These are phyloP conservation scores for Magallana gigas DNA, from an alignment of 1,140 invertebrate species.

Conservation along the genomic window DNA sequence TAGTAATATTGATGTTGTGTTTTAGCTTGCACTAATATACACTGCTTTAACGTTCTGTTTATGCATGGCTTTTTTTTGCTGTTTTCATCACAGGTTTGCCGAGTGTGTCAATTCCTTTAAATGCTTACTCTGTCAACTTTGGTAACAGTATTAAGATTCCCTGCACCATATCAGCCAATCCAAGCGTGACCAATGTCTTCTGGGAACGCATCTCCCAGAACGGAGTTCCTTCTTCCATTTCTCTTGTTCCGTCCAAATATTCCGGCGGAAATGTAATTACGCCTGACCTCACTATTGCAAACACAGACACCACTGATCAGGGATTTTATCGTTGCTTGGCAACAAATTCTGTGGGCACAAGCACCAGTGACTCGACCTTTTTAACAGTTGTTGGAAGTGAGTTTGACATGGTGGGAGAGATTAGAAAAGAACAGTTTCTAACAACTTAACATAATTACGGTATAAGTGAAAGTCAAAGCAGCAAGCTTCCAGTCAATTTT, in stretches of 20 bases:
- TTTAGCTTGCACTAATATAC: not conserved
- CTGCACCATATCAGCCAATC: conserved; percentile 35
- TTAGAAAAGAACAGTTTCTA: too few species aligned
- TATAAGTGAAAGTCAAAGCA: too few species aligned
- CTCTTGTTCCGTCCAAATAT: conserved; percentile 36
- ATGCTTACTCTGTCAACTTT: conserved; percentile 31
- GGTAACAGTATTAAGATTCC: conserved; percentile 40
- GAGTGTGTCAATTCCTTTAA: conserved; percentile 7
- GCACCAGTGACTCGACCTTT: conserved; percentile 45
- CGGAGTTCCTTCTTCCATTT: not conserved
- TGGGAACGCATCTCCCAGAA: conserved; percentile 16
- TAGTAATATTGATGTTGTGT: too few species aligned
- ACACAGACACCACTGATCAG: conserved; percentile 39
- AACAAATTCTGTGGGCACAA: conserved; percentile 51
- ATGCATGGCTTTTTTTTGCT: conserved; percentile 24
- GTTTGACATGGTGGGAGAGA: not conserved
- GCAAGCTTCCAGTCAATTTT: too few species aligned
- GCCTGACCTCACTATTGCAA: conserved; percentile 46
- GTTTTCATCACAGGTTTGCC: conserved; percentile 34
- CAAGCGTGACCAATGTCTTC: conserved; percentile 17
- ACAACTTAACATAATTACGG: too few species aligned
- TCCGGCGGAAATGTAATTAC: conserved; percentile 36
- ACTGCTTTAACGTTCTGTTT: conserved; percentile 4
- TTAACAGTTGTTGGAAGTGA: conserved; percentile 49
- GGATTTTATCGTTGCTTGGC: conserved; percentile 53